These are phyloP conservation scores for Idaea biselata DNA, from an alignment of 2,888 invertebrate genomes.

Conservation along the genomic window DNA sequence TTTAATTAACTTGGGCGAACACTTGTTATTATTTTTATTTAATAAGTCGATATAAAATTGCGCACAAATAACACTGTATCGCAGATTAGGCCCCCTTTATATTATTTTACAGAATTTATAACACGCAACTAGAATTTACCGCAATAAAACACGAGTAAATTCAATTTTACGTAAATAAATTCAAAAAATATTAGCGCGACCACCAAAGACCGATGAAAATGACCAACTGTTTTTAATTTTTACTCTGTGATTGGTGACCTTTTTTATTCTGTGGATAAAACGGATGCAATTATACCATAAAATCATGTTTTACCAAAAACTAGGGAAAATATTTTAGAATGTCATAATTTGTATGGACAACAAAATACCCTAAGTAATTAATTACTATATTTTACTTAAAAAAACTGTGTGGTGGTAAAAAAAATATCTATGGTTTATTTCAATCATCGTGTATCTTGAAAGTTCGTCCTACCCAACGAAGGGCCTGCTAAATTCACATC, in stretches of 20 bases:
- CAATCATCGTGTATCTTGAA: too few relatives aligned
- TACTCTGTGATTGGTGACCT: not conserved
- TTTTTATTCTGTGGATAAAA: not conserved
- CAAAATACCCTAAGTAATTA: too few relatives aligned
- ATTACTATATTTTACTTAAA: too few relatives aligned
- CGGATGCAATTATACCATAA: not conserved
- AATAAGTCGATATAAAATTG: not conserved
- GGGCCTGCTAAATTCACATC: too few relatives aligned
- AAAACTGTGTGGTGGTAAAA: too few relatives aligned
- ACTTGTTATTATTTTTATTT: not conserved
- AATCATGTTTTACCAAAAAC: not conserved
- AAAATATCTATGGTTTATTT: too few relatives aligned
- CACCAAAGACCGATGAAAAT: conserved; percentile 10
- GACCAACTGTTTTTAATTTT: not conserved
- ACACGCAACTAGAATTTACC: conserved; percentile 31
- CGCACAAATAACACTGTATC: conserved; percentile 17
- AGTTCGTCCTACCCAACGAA: too few relatives aligned
- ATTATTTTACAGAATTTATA: conserved; percentile 12
- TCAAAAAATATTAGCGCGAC: conserved; percentile 40
- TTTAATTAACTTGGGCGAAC: not conserved
- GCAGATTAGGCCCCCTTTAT: conserved; percentile 10
- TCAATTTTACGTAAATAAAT: conserved; percentile 44
- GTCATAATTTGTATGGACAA: too few relatives aligned
- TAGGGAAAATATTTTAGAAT: not conserved
- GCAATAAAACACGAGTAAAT: conserved; percentile 36